Evolutionary conservation across 2,888 invertebrate species (phyloP).

Genomic region (Drosophila ustulata): DNA sequence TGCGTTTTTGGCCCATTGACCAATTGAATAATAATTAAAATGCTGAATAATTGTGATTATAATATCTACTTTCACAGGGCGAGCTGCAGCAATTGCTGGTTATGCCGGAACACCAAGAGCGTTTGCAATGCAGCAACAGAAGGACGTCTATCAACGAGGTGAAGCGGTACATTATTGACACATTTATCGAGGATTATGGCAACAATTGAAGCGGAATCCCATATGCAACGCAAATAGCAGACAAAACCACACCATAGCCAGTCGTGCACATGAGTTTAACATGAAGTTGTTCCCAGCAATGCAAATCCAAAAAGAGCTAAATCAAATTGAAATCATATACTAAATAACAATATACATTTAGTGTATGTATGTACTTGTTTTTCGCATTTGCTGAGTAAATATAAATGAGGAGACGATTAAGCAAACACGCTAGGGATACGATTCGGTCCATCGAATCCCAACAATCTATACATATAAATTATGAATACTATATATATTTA

Average conservation of each 20-base stretch:
- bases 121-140: slow-evolving; percentile 83
- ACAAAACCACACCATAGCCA: slow-evolving; percentile 12
- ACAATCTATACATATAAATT: slow-evolving; percentile 14
- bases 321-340: slow-evolving; percentile 49
- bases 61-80: slow-evolving; percentile 68
- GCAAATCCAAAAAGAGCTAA: slow-evolving; percentile 39
- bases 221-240: slow-evolving; percentile 23
- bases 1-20: slow-evolving; percentile 51
- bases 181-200: slow-evolving; percentile 84
- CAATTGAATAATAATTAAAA: slow-evolving; percentile 53
- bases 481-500: slow-evolving; percentile 34
- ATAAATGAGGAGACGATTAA: slow-evolving; percentile 32
- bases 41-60: slow-evolving; percentile 49
- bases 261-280: slow-evolving; percentile 12
- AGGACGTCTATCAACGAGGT: slow-evolving; percentile 85
- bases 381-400: slow-evolving; percentile 34
- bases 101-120: slow-evolving; percentile 83
- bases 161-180: slow-evolving; percentile 85
- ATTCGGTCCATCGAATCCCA: slow-evolving; percentile 25
- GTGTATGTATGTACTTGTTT: slow-evolving; percentile 13
- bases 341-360: not conserved
- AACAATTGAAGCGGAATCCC: slow-evolving; percentile 73
- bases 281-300: slow-evolving; percentile 1
- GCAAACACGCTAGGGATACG: slow-evolving; percentile 41
- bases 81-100: slow-evolving; percentile 84